These are phyloP conservation scores for Pegoplata infirma DNA, from an alignment of 2,888 invertebrate species.

Conservation along the genomic window DNA sequence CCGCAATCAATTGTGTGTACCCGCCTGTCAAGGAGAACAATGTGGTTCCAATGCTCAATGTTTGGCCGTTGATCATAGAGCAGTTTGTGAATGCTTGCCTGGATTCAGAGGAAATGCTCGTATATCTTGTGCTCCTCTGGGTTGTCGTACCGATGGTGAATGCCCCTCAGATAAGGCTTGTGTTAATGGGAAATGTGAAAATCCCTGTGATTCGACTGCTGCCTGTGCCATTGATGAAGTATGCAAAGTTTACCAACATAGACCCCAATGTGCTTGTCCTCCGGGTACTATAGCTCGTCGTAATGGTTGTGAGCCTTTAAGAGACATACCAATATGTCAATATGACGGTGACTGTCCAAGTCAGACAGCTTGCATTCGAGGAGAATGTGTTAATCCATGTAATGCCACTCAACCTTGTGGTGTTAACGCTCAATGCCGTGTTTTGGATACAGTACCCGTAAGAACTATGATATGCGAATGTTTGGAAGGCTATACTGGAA, in stretches of 20 bases:
- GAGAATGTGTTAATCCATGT: conserved; percentile 91
- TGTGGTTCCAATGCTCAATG: conserved; percentile 90
- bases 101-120: conserved; percentile 90
- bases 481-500: conserved; percentile 90
- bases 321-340: conserved; percentile 82
- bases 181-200: conserved; percentile 87
- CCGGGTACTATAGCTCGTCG: conserved; percentile 84
- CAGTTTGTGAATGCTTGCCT: conserved; percentile 90
- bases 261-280: conserved; percentile 89
- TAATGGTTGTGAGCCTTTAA: conserved; percentile 81
- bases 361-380: conserved; percentile 89
- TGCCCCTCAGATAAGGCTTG: conserved; percentile 90
- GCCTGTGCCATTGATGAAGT: conserved; percentile 86
- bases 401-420: conserved; percentile 88
- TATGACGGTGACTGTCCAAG: conserved; percentile 90
- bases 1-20: conserved; percentile 88
- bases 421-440: conserved; percentile 87
- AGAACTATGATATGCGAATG: conserved; percentile 94
- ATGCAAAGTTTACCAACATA: conserved; percentile 87
- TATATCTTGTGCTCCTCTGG: conserved; percentile 87
- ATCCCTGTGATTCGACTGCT: conserved; percentile 84
- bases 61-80: conserved; percentile 87
- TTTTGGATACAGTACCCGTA: conserved; percentile 89
- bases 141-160: conserved; percentile 88
- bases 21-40: conserved; percentile 86